Evolutionary conservation across 2,888 invertebrate genomes (phyloP), one percentile per base, ranked within the genome.

Genomic region (Gymnocheta viridis): DNA sequence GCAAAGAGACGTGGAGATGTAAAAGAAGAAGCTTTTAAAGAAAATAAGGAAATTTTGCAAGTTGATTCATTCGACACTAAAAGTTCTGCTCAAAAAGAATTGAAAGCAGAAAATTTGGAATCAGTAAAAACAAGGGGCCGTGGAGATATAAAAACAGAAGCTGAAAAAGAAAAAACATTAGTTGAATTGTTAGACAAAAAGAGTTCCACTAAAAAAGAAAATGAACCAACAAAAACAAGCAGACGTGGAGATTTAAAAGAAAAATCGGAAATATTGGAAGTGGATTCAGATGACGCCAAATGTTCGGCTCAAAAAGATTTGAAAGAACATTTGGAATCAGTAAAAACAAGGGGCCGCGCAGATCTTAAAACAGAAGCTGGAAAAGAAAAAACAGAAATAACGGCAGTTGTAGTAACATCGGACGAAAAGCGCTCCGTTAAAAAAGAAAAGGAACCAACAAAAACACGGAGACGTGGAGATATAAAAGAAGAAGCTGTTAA

Each of bases 171-270:
- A 38, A 27, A 41, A 38, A 4, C 9, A 38, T 1, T 14, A 35
- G 2, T 22, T 19, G 14, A 10, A 64, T 1, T 17, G 12, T 38
- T 7, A 4, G 17, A 19, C 10, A 24, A n/a, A 12, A 54, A 35
- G 6, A 27, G 12, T 12, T 10, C 19, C 10, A 5, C 17, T 58
- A 19, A 58, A 35, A 32, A 35, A 38, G 35, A 54, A n/a, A 17
- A 6, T 32, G 72, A 49, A 22, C 22, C 60, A 32, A n/a, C 32
- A 60, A 73, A 35, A 17, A 47, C 22, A 17, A 35, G 44, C 17
- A 76, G 10, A 24, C 56, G 66, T n/a, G 32, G 7, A 7, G 54
- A 64, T 17, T 12, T 32, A 29, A 64, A 54, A 66, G 27, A 14
- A 27, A 41, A 10, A 10, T 2, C 4, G 9, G 22, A 49, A 12